Base-by-base conservation (phyloP, 2,797 vertebrate genomes). In the Pseudotriccus pelzelni region DNA sequence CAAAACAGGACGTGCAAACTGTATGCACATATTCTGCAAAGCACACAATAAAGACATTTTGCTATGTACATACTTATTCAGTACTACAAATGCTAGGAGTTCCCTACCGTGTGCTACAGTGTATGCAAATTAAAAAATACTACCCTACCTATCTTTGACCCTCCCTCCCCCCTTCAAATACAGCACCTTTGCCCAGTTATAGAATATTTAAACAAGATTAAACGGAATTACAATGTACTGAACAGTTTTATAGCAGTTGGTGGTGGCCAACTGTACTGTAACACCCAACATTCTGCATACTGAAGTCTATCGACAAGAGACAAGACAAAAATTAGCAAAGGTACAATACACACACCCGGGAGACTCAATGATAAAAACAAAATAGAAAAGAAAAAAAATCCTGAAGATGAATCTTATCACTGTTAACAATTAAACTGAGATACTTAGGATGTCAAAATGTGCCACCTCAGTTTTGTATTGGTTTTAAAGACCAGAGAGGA, bases 21-120 rank as follows among this genome's bases (percentile, higher is more conserved):
- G 94, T 98, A 97, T 98, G 98, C 98, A 98, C 98, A 98, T 97
- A 97, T 95, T 98, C 97, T 97, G 97, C 97, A 97, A 98, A 98
- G 98, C 98, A 97, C 98, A 98, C 97, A 95, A 98, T 98, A 97
- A 95, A 96, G 97, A 98, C 98, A 97, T 97, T 96, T 97, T 95
- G 97, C 97, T 98, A 98, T 98, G 95, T 98, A 98, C 98, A 98
- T 82, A 93, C 97, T 95, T 94, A 89, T 70, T 97, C 95, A 96
- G 96, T 96, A 98, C 95, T 96, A 97, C 97, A 88, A 96, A 96
- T 66, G 96, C 97, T 97, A 97, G 93, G 93, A 93, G 83, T 96
- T 97, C 96, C 92, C 97, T 97, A 97, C 97, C 96, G 96, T 98
- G 97, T 97, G 97, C 97, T 97, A 97, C 97, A 97, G 94, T 94